Evolutionary conservation across 64 coral and sea anemone genomes (phyloP), one percentile per base, ranked within the genome.

Genomic region (Platygyra sinensis): DNA sequence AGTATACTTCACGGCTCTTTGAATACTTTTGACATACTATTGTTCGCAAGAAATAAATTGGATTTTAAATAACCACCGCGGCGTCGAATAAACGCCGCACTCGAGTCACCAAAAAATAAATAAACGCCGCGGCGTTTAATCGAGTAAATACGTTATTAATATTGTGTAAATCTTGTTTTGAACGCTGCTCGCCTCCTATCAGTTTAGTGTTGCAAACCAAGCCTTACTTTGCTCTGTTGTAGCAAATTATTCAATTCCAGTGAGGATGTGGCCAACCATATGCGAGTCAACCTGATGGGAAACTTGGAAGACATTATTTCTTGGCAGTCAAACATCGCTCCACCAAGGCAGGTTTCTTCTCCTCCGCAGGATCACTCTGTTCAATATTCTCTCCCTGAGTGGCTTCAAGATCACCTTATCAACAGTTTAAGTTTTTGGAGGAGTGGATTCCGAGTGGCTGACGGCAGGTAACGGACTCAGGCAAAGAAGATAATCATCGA

Each of bases 371-470:
- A 86, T 52, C 65, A 78, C n/a, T 16, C 29, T 27, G 42, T 92
- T 17, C 14, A 80, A 10, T 87, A 75, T 62, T 91, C 72, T 11
- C 84, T 97, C 27, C 88, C 91, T 49, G 49, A 76, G 10, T 97
- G 95, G 95, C 88, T 97, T 75, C 95, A 97, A 67, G 95, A 97
- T 60, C 87, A 89, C 52, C 74, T 97, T 33, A 79, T 97, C 25
- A 97, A 97, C 65, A 97, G 95, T 72, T 76, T 97, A 17, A 97
- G 95, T 78, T 97, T 88, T 64, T 97, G 92, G 95, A 92, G 95
- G 31, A 97, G 87, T 73, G 95, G 95, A 80, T 97, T 97, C 83
- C 90, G 95, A 80, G 91, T 97, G 73, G 95, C 91, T 27, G 91
- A 94, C 76, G 95, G 92, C 75, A 87, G 81, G 81, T 85, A 71